These are phyloP conservation scores for Columbina picui DNA, from an alignment of 2,113 vertebrate genomes.

Conservation along the genomic window DNA sequence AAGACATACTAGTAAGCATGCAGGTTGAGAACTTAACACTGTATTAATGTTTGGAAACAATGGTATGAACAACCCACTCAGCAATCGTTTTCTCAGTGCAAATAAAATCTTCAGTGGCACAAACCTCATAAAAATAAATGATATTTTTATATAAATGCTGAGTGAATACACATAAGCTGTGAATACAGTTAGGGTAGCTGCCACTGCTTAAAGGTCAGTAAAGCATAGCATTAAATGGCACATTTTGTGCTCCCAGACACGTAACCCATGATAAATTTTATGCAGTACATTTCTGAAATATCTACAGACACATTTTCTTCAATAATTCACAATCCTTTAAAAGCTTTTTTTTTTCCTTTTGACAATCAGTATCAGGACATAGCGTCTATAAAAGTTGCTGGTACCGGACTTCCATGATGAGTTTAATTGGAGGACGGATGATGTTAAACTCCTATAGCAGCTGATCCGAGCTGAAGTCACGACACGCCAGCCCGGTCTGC, in stretches of 20 bases:
- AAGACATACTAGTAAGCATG: not conserved
- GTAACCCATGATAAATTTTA: conserved; percentile 59
- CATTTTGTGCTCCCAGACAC: conserved; percentile 55
- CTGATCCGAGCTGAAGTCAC: not conserved
- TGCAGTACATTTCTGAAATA: conserved; percentile 52
- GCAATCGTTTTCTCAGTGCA: conserved; percentile 5
- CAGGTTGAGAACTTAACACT: not conserved
- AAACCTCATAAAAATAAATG: conserved; percentile 56
- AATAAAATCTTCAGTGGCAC: conserved; percentile 27
- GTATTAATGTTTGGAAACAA: conserved; percentile 31
- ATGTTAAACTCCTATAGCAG: not conserved
- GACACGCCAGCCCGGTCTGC: not conserved
- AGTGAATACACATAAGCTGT: conserved; percentile 66
- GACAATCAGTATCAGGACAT: conserved; percentile 35
- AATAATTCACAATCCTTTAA: conserved; percentile 71
- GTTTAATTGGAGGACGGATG: conserved; percentile 42
- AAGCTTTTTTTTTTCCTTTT: conserved; percentile 31
- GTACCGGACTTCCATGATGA: not conserved
- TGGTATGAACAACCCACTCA: not conserved
- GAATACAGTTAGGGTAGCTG: conserved; percentile 70
- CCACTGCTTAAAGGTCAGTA: conserved; percentile 75
- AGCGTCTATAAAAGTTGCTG: conserved; percentile 10
- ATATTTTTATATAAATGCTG: conserved; percentile 68
- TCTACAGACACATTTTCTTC: conserved; percentile 56
- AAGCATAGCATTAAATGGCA: conserved; percentile 58